phyloP scores from a whole-genome alignment of 2,888 invertebrate species.

The Cantharis flavilabris region DNA sequence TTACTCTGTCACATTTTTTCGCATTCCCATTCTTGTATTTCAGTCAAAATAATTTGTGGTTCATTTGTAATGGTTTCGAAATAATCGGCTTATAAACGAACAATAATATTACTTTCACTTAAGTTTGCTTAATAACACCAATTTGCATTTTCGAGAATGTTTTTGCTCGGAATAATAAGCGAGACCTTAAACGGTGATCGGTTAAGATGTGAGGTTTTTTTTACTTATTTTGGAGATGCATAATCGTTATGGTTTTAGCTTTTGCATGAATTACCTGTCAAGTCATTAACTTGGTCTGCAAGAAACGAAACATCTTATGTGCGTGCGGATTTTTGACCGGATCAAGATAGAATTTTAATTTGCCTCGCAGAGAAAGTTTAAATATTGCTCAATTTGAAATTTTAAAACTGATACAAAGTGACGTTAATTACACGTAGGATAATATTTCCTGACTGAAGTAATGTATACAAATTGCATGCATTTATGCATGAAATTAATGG shows the following conservation, averaged over 20 bases:
- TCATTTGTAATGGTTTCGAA: background rate
- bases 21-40: background rate
- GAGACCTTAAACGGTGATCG: background rate
- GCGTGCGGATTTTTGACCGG: slow-evolving; percentile 22
- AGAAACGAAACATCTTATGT: slow-evolving; percentile 24
- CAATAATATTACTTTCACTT: background rate
- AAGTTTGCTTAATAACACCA: background rate
- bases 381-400: slow-evolving; percentile 2
- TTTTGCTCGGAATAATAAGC: background rate
- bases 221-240: slow-evolving; percentile 15
- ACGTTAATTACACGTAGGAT: slow-evolving; percentile 20
- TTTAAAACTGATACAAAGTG: slow-evolving; percentile 23
- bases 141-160: background rate
- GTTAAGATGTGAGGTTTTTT: background rate
- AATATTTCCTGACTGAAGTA: slow-evolving; percentile 31
- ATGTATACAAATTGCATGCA: slow-evolving; percentile 43
- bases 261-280: slow-evolving; percentile 47
- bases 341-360: slow-evolving; percentile 11
- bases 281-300: slow-evolving; percentile 45
- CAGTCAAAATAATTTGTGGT: background rate
- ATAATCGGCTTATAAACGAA: background rate
- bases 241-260: slow-evolving; percentile 46
- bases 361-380: background rate
- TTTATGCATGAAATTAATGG: slow-evolving; percentile 45
- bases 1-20: background rate